Evolutionary conservation across 1,140 invertebrate species (phyloP).

Genomic region (Tetraneura akinire): DNA sequence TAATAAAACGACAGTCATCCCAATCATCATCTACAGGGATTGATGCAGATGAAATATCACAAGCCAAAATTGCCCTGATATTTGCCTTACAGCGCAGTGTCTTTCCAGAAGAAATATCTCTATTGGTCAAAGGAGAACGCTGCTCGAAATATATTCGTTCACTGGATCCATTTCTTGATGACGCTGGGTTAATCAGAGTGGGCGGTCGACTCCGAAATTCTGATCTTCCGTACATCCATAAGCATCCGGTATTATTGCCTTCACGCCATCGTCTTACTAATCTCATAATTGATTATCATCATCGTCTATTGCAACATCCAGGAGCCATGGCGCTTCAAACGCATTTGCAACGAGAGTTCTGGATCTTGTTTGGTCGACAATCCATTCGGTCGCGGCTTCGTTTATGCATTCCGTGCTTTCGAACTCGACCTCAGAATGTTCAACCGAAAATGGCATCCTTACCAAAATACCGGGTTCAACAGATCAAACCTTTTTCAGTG

Average conservation of each 20-base stretch:
- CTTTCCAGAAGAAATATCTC: no score
- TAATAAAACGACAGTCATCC: not conserved
- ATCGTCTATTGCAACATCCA: not conserved
- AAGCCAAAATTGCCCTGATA: no score
- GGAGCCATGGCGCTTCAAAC: not conserved
- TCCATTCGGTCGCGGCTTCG: not conserved
- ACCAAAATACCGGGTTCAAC: not conserved
- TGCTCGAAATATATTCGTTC: not conserved
- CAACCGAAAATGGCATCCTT: slow-evolving; percentile 2
- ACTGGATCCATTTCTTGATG: slow-evolving; percentile 19
- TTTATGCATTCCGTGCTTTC: not conserved
- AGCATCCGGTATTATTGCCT: slow-evolving; percentile 54
- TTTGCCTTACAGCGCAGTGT: no score
- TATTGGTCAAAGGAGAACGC: not conserved
- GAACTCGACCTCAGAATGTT: not conserved
- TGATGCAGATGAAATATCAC: not conserved
- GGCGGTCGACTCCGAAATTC: slow-evolving; percentile 52
- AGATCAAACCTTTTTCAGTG: not conserved
- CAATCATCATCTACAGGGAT: no score
- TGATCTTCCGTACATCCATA: slow-evolving; percentile 3
- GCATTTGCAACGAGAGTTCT: slow-evolving; percentile 30
- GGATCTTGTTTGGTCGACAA: not conserved
- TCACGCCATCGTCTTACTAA: not conserved
- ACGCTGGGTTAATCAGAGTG: slow-evolving; percentile 52
- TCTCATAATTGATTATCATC: slow-evolving; percentile 14